Conservation (phyloP, 1,140 invertebrate species). For the Aphaenogaster ashmeadi region DNA sequence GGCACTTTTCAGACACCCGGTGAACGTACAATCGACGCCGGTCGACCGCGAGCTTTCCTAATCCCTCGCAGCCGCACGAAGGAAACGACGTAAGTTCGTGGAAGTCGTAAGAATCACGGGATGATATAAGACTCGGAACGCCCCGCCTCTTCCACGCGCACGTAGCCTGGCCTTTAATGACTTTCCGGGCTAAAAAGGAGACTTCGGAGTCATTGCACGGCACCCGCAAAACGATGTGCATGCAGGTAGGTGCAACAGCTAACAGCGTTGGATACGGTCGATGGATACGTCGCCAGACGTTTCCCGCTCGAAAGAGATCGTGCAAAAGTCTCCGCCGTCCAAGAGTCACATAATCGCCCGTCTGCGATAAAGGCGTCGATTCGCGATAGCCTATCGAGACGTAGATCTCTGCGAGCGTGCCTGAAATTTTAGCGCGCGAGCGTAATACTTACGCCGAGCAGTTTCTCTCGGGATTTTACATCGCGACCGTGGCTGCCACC, state of each 20-base stretch:
- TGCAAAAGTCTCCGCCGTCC: background rate
- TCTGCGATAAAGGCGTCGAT: constrained; percentile 31
- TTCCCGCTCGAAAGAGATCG: constrained; percentile 16
- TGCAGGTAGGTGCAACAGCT: constrained; percentile 16
- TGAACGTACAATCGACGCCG: constrained; percentile 38
- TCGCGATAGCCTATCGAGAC: constrained; percentile 7
- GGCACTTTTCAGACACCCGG: constrained; percentile 39
- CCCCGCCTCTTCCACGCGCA: constrained; percentile 2
- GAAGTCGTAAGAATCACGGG: constrained; percentile 60
- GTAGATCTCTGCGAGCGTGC: constrained; percentile 24
- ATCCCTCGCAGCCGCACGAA: constrained; percentile 40
- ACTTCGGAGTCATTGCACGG: constrained; percentile 58
- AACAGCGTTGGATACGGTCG: background rate
- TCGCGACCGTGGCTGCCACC: background rate
- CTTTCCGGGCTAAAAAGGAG: constrained; percentile 56
- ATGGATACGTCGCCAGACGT: background rate
- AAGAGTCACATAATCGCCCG: constrained; percentile 20
- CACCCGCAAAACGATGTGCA: constrained; percentile 10
- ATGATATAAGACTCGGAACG: constrained; percentile 61
- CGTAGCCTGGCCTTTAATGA: constrained; percentile 58
- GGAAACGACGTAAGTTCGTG: constrained; percentile 63
- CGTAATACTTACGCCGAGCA: background rate
- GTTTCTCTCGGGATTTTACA: background rate
- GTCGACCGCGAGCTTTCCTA: constrained; percentile 47
- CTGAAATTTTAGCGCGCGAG: constrained; percentile 33